Evolutionary conservation across 2,888 invertebrate genomes (phyloP), one percentile per base, ranked within the genome.

Genomic region (Synanthedon andrenaeformis): DNA sequence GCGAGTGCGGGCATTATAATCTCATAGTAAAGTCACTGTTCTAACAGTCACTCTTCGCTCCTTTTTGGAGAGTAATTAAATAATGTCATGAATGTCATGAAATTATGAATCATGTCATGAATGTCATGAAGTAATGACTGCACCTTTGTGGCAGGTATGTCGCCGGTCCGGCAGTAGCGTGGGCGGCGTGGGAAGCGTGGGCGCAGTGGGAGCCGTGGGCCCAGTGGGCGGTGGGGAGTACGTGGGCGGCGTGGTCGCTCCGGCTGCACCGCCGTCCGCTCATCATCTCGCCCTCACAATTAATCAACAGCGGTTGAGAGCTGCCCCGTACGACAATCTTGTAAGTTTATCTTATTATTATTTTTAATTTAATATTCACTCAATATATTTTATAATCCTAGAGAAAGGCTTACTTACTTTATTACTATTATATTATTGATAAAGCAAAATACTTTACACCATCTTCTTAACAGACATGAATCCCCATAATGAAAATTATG

Each of bases 261-360:
- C 88, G 75, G 74, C 74, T 19, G 72, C 76, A 42, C 79, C 83
- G 8, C 80, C 79, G 80, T 88, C 73, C 74, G 90, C 73, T 73
- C 92, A 72, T 89, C 87, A 90, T 77, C 95, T 98, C 54, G 96
- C 98, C 53, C 93, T 98, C 67, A 96, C 97, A 58, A 96, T 98
- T 82, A 97, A 97, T 85, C 96, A 96, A 82, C 97, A 94, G 81
- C 86, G 94, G 35, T 92, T 94, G 67, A 88, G 94, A 45, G 90
- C 92, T 1, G 90, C 93, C 56, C 93, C 93, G 2, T 94, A 94
- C 66, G 94, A 94, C 70, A 94, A 94, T 76, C 82, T 93, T 86
- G 92, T 92, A 3, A 54, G 66, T 61, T 28, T 28, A 28, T 23
- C 4, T 23, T 19, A 19, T 19, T 19, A 3, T 3, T 28, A 5